These are phyloP conservation scores for Nowickia ferox DNA, from an alignment of 2,888 invertebrate species.

Conservation along the genomic window DNA sequence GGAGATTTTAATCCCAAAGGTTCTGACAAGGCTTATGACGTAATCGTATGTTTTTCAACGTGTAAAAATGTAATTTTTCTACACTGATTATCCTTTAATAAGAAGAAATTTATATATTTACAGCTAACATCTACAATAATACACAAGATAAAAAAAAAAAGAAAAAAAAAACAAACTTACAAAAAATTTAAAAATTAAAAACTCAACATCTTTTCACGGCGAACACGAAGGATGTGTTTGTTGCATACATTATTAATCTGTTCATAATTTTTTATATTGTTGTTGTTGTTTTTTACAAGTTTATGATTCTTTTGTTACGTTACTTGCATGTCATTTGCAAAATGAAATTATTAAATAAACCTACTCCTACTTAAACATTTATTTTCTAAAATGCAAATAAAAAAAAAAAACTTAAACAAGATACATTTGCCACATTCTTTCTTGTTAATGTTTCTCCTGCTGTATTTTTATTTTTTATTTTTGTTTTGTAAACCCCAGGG, in stretches of 20 bases:
- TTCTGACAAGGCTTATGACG: too few relatives aligned
- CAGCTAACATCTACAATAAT: constrained; percentile 46
- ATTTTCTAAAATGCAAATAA: constrained; percentile 18
- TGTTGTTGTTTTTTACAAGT: constrained; percentile 74
- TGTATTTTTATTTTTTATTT: neutral
- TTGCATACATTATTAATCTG: constrained; percentile 30
- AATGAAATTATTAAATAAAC: constrained; percentile 81
- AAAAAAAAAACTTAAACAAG: constrained; percentile 50
- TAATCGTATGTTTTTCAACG: neutral
- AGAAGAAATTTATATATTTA: constrained; percentile 43
- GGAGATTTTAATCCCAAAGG: too few relatives aligned
- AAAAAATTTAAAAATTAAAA: constrained; percentile 41
- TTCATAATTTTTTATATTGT: constrained; percentile 20
- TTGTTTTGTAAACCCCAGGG: constrained; percentile 53
- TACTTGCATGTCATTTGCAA: constrained; percentile 81
- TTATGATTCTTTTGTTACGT: constrained; percentile 79
- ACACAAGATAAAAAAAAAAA: constrained; percentile 45
- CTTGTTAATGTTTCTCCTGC: neutral
- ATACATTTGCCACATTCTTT: constrained; percentile 59
- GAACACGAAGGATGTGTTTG: neutral
- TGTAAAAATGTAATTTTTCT: constrained; percentile 5
- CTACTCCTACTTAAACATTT: constrained; percentile 68
- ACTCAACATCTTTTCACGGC: constrained; percentile 35
- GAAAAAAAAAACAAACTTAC: constrained; percentile 22
- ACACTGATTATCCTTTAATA: constrained; percentile 30